Evolutionary conservation across 2,797 vertebrate species (phyloP).

Genomic region (Pipistrellus pygmaeus): DNA sequence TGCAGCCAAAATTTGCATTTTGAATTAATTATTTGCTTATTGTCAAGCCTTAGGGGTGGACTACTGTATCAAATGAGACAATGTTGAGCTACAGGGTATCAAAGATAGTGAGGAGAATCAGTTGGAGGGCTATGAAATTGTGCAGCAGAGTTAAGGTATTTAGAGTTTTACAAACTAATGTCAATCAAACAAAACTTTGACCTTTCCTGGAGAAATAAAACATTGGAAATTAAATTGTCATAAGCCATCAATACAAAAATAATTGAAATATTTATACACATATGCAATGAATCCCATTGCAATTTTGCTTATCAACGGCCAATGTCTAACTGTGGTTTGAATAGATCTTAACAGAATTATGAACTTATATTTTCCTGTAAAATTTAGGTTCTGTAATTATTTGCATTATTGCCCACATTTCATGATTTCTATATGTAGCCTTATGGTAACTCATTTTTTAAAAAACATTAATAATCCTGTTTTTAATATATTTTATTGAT

Average conservation of each 20-base stretch:
- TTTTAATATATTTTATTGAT: too few species aligned
- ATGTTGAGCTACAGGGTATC: not conserved
- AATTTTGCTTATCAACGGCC: not conserved
- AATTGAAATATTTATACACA: not conserved
- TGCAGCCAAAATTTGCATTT: not conserved
- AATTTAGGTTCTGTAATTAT: not conserved
- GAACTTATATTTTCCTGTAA: not conserved
- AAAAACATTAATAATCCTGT: too few species aligned
- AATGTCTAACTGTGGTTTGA: not conserved
- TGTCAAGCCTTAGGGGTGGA: not conserved
- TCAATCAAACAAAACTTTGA: not conserved
- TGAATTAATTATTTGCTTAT: not conserved
- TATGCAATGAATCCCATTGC: not conserved
- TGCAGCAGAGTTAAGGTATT: not conserved
- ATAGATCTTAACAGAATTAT: not conserved
- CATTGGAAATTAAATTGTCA: conserved; percentile 21
- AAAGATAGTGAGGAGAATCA: not conserved
- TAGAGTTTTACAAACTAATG: not conserved
- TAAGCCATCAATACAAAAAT: not conserved
- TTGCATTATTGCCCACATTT: not conserved
- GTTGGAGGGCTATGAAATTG: not conserved
- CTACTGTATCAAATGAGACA: not conserved
- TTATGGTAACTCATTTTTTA: not conserved
- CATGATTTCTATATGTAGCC: not conserved
- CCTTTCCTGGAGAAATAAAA: conserved; percentile 19